Evolutionary conservation across 2,113 vertebrate species (phyloP), one percentile per base, ranked within the genome.

Genomic region (Caranx melampygus): DNA sequence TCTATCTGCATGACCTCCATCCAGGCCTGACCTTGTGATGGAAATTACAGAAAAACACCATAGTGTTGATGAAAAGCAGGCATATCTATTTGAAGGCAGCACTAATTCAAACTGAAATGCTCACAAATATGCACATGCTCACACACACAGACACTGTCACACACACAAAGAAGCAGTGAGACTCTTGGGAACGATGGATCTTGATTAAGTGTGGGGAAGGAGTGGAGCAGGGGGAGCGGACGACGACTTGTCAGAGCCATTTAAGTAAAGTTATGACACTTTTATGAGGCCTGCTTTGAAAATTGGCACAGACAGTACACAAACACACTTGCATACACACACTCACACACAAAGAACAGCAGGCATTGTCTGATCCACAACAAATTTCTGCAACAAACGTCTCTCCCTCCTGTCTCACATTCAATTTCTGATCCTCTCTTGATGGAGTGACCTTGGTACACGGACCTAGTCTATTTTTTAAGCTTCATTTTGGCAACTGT

Each of bases 191-290:
- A 55, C 70, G 67, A 89, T 91, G 83, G 82, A 89, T 90, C 89
- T 92, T 94, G 89, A 94, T 93, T 91, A 92, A 91, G 58, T 78
- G 76, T 57, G 60, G 35, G 75, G 79, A 83, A 59, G 75, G 42
- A 35, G 79, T 57, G 82, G 81, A 51, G 75, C 6, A 42, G 35
- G 57, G 71, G 49, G 77, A n/a, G 57, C 6, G 33, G 83, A 72
- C 73, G 88, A 84, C 26, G 76, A 63, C 82, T 70, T 44, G 85
- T 91, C 89, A 88, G 81, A 88, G 80, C 85, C 61, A 35, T 90
- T 92, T 89, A 91, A 84, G 79, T 87, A 51, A 90, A 90, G 84
- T 91, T 90, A 84, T 91, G 89, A 87, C 90, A 92, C 72, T 89
- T 91, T 92, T 87, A 92, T 90, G 87, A 91, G 75, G 65, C 70